Conservation (phyloP, 2,888 invertebrate species). For the Plagiodera versicolora region DNA sequence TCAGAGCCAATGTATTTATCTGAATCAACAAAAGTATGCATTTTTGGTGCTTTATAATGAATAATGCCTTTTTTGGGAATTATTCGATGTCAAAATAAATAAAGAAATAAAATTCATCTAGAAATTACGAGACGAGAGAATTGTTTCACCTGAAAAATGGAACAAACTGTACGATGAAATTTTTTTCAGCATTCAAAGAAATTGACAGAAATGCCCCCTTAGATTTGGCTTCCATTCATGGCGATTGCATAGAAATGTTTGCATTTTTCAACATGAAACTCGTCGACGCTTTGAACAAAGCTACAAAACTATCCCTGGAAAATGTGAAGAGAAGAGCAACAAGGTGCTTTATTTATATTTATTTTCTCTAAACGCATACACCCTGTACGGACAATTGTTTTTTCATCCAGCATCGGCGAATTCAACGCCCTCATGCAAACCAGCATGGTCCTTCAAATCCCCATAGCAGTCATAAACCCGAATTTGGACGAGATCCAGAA, state of each 20-base stretch:
- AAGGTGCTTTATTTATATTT: constrained; percentile 38
- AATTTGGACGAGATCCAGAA: constrained; percentile 72
- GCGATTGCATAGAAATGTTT: constrained; percentile 80
- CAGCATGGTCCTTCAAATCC: constrained; percentile 67
- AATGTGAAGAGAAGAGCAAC: constrained; percentile 64
- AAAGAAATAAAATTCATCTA: no score
- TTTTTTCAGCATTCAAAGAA: constrained; percentile 62
- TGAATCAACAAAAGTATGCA: no score
- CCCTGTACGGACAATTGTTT: no score
- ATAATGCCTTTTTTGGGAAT: no score
- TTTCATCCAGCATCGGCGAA: constrained; percentile 32
- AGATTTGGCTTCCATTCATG: constrained; percentile 64
- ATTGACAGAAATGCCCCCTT: constrained; percentile 64
- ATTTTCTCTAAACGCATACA: no score
- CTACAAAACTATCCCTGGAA: constrained; percentile 74
- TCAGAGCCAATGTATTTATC: no score
- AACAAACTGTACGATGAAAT: no score
- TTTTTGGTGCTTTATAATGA: no score
- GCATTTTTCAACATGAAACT: constrained; percentile 78
- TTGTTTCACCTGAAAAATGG: no score
- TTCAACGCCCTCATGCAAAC: constrained; percentile 62
- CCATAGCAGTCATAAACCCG: constrained; percentile 64
- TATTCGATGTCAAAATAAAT: no score
- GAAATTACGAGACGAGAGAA: no score
- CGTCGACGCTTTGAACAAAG: constrained; percentile 72